Base-by-base conservation (phyloP, 1,140 invertebrate genomes). In the Drosophila saltans region DNA sequence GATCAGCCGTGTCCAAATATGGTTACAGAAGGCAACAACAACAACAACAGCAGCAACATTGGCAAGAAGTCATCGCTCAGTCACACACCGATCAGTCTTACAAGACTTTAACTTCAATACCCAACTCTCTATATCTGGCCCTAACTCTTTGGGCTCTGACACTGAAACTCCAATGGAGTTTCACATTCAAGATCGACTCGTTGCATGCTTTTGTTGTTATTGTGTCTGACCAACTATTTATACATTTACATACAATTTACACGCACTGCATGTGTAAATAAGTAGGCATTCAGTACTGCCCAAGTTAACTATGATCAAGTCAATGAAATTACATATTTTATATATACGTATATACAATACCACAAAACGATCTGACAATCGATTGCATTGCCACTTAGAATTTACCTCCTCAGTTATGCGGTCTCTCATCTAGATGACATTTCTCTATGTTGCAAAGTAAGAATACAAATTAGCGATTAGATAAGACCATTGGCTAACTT, bases 191-290 rank as follows among this genome's bases (percentile, higher is more conserved):
- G 57, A 59, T 59, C 57, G 57, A 16, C 57, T 9, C 10, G 16
- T 16, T 59, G 57, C 57, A 59, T 11, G 33, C 36, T 33, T 57
- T 59, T 16, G 16, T 39, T 39, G 30, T 36, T 58, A 2, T 55
- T 21, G 33, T 39, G 16, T 39, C 36, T 36, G 57, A 39, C 33
- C 57, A 40, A 59, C 33, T 40, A 40, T 59, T 59, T 40, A 59
- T 33, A 39, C 57, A 59, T 59, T 59, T 59, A 59, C 57, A 59
- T 59, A 59, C 57, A 59, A 59, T 59, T 59, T 59, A 59, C 57
- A 59, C 57, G 57, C 57, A 59, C 57, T 59, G 57, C 57, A 59
- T 59, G 57, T 59, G 57, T 59, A 59, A 59, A 40, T 59, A 59
- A 59, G 57, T 59, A 59, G 36, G 57, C 36, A 59, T 30, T 16